phyloP scores from a whole-genome alignment of 64 coral and sea anemone species.

The Cladopsammia gracilis region DNA sequence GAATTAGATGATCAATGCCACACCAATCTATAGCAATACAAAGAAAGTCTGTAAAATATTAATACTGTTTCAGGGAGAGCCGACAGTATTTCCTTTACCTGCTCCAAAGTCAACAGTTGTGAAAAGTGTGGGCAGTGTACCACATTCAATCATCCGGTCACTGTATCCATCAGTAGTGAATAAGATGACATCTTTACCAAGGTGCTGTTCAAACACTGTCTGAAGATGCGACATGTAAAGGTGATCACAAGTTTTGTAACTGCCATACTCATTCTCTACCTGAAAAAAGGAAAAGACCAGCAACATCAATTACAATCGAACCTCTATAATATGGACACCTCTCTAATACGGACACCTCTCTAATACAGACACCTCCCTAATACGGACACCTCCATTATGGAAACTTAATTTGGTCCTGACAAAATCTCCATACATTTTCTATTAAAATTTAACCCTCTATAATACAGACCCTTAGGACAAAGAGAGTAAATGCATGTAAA shows the following conservation, averaged over 20 bases:
- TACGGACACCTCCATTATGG: no score
- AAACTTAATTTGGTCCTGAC: no score
- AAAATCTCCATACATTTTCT: no score
- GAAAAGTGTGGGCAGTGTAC: constrained; percentile 85
- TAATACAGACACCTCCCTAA: no score
- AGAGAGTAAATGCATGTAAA: no score
- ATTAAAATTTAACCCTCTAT: no score
- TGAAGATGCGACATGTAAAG: constrained; percentile 85
- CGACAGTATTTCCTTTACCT: constrained; percentile 46
- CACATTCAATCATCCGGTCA: constrained; percentile 84
- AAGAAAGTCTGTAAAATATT: neutral
- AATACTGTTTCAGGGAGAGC: neutral
- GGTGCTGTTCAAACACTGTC: constrained; percentile 73
- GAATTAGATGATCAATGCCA: no score
- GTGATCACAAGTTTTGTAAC: constrained; percentile 96
- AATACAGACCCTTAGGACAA: no score
- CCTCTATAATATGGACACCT: no score
- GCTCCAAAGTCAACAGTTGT: constrained; percentile 99
- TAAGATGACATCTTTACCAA: constrained; percentile 93
- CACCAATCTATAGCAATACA: no score
- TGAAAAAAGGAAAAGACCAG: constrained; percentile 2
- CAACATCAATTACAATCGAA: neutral
- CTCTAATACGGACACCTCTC: no score
- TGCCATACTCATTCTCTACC: constrained; percentile 99
- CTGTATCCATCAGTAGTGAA: constrained; percentile 87